Base-by-base conservation (phyloP, 1,140 invertebrate species). In the Nasonia vitripennis region DNA sequence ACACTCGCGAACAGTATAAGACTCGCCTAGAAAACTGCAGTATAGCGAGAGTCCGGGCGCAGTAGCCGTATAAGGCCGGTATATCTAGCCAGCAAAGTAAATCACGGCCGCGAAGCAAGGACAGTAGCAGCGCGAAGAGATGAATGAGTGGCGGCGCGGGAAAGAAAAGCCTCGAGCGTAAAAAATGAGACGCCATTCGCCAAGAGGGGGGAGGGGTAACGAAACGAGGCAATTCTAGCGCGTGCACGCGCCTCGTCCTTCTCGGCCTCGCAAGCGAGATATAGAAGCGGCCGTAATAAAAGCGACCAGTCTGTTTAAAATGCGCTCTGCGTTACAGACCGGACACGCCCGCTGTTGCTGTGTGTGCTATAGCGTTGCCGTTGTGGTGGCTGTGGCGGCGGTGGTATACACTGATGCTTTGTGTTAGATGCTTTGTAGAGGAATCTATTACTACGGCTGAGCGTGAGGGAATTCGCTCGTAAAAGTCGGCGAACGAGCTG, bases 301-400 rank as follows among this genome's bases (percentile, higher is more conserved):
- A 87, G 78, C 71, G 79, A 62, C 78, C 88, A 86, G 89, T 89
- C 86, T 82, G 82, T 89, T 90, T 88, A 87, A 88, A 88, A 87
- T 37, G 85, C 84, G 73, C 74, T 62, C 79, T 86, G 86, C 17
- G 55, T 62, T 62, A 62, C 84, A 83, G 79, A 83, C 82, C 71
- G 37, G 55, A n/a, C 27, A 27, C 79, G 79, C 79, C 70, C 77
- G 51, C 74, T 71, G 48, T n/a, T n/a, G 67, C 73, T 77, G 27
- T 27, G 83, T 87, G 80, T 85, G 51, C 37, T 78, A 9, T 41
- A 41, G 68, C 48, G 7, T 34, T n/a, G 74, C 74, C 75, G 27
- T 67, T 79, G 79, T 78, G 55, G 55, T 31, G 78, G 84, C 23
- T 41, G 37, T 80, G 17, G 55, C 55, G 1, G 20, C 20, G 6